Percentiles rank a stretch among this genome's conserved stretches.
These are phyloP conservation scores for Charanyca ferruginea DNA, from an alignment of 2,888 invertebrate species.

Conservation along the genomic window DNA sequence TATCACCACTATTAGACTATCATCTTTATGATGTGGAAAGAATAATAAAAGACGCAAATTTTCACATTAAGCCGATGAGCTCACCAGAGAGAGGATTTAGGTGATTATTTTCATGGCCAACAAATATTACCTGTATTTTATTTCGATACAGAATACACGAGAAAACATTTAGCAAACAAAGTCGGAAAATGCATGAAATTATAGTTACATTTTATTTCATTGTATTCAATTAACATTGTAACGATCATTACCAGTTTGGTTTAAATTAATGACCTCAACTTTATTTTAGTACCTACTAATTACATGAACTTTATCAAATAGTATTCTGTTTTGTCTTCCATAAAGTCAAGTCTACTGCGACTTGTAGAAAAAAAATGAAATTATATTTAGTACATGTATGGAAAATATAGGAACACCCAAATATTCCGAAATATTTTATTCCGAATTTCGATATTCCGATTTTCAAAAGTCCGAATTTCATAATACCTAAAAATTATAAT, in stretches of 20 bases:
- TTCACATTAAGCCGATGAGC: conserved; percentile 19
- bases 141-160: neutral
- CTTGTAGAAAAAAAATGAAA: too few relatives aligned
- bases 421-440: too few relatives aligned
- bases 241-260: neutral
- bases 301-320: too few relatives aligned
- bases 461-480: too few relatives aligned
- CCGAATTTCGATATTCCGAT: too few relatives aligned
- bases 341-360: too few relatives aligned
- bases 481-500: too few relatives aligned
- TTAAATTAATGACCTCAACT: neutral
- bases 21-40: conserved; percentile 13
- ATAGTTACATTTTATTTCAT: neutral
- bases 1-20: conserved; percentile 27
- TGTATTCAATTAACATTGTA: neutral
- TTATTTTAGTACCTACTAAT: neutral
- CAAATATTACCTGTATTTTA: neutral
- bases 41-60: conserved; percentile 19
- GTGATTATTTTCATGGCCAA: neutral
- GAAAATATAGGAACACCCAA: too few relatives aligned
- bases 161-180: neutral
- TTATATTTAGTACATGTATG: too few relatives aligned
- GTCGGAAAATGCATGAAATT: too few relatives aligned
- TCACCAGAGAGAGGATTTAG: neutral
- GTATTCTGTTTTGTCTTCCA: too few relatives aligned